Percentiles rank a stretch among this genome's conserved stretches.
Evolutionary conservation across 1,140 invertebrate genomes (phyloP).

Genomic region (Pseudobourletiella spinata): DNA sequence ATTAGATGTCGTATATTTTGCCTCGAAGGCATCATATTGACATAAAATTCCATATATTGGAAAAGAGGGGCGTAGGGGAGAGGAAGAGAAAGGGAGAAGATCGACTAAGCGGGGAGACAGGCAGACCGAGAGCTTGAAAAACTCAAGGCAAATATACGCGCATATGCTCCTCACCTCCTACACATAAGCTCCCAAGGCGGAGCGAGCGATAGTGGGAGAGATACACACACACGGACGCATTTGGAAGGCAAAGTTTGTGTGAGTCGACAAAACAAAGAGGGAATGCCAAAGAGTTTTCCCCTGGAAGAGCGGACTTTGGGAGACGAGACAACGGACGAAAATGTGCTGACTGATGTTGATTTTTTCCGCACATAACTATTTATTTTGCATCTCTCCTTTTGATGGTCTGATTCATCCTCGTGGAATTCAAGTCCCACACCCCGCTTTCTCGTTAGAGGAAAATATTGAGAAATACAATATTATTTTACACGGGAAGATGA

Average conservation of each 20-base stretch:
- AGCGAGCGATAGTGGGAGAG: too few relatives aligned
- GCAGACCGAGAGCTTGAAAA: background rate
- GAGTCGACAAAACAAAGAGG: too few relatives aligned
- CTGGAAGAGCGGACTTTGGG: too few relatives aligned
- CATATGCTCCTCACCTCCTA: too few relatives aligned
- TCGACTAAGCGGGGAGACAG: background rate
- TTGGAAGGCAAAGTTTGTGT: too few relatives aligned
- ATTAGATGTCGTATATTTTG: conserved; percentile 20
- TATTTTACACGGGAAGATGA: conserved; percentile 9
- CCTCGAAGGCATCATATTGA: conserved; percentile 20
- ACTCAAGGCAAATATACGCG: background rate
- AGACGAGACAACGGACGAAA: background rate
- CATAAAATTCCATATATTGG: conserved; percentile 7
- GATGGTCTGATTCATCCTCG: background rate
- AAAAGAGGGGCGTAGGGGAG: background rate
- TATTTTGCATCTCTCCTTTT: conserved; percentile 14
- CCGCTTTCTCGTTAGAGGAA: background rate
- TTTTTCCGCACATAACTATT: conserved; percentile 16
- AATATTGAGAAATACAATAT: conserved; percentile 9
- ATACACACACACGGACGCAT: too few relatives aligned
- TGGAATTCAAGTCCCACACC: background rate
- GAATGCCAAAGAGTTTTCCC: too few relatives aligned
- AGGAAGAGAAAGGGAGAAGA: conserved; percentile 1
- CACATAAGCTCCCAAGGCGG: too few relatives aligned
- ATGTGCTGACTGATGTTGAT: conserved; percentile 14